Evolutionary conservation across 2,113 vertebrate genomes (phyloP).

Genomic region (Cochlearius cochlearius): DNA sequence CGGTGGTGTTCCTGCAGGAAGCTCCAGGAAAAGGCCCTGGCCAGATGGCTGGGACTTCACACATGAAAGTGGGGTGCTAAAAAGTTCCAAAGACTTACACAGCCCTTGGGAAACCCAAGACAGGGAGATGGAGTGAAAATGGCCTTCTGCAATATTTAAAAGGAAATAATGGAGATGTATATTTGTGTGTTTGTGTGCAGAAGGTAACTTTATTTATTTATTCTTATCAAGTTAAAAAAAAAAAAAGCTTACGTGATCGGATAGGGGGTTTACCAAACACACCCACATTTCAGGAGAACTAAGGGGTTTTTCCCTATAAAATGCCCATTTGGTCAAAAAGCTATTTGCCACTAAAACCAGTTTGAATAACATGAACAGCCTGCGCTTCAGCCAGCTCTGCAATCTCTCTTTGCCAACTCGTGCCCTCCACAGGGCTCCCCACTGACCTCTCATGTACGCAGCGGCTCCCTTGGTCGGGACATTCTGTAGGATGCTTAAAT

Average conservation of each 20-base stretch:
- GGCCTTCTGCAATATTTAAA: background rate
- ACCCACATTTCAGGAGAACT: background rate
- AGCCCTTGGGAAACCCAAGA: background rate
- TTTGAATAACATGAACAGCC: background rate
- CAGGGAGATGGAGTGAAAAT: background rate
- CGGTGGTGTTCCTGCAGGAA: background rate
- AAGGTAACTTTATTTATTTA: background rate
- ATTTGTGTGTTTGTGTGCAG: background rate
- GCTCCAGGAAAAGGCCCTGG: background rate
- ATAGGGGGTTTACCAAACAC: background rate
- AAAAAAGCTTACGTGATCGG: background rate
- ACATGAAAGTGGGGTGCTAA: background rate
- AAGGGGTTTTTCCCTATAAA: background rate
- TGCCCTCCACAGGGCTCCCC: background rate
- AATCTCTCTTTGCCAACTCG: background rate
- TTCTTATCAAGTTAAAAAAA: background rate
- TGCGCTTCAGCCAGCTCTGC: background rate
- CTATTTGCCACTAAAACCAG: background rate
- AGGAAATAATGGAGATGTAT: background rate
- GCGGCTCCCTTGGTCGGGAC: conserved; percentile 16
- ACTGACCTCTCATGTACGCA: conserved; percentile 77
- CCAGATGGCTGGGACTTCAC: background rate
- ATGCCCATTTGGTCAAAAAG: background rate
- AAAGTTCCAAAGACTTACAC: background rate
- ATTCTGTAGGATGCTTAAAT: conserved; percentile 27